Base-by-base conservation (phyloP, 1,140 invertebrate genomes). In the Nixonia krombeini region DNA sequence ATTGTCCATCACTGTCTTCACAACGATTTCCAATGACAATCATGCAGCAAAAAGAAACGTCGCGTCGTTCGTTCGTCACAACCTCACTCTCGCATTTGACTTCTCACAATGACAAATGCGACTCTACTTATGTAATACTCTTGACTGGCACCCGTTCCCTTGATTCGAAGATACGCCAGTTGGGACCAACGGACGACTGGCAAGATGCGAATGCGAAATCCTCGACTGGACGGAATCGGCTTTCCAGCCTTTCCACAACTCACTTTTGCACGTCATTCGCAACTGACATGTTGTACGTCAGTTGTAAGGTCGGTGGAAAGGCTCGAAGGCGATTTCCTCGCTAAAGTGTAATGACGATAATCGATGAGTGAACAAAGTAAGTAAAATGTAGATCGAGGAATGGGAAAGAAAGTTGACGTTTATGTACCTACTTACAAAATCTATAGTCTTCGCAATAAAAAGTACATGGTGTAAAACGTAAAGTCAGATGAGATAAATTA, bases 131-230 rank as follows among this genome's bases (percentile, higher is more conserved):
- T n/a, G 29, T 31, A 31, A 31, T 31, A 4, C 10, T 31, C 8
- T 9, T 46, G 41, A 47, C 45, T 47, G 45, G 45, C 45, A 47
- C 45, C 45, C 31, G 45, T 47, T 47, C 44, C 44, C 44, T 31
- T 46, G 29, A 46, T 46, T 67, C 35, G 41, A 55, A 16, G 51
- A 55, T 17, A 31, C 13, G 26, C 28, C 28, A 31, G 28, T 31
- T 29, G 29, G 10, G 4, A 21, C 25, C 6, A 28, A 38, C 31
- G 21, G 46, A 59, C 15, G 40, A 29, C 50, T 61, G 41, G 29
- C 42, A 51, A 57, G 42, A 46, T 0, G 28, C 38, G 16, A 41
- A 21, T 17, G 16, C 17, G 6, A 23, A 18, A 41, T 18, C 17
- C 38, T 9, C 8, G 10, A 35, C 21, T 6, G n/a, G 2, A 21